Evolutionary conservation across 1,140 invertebrate species (phyloP).

Genomic region (Cydia pomonella): DNA sequence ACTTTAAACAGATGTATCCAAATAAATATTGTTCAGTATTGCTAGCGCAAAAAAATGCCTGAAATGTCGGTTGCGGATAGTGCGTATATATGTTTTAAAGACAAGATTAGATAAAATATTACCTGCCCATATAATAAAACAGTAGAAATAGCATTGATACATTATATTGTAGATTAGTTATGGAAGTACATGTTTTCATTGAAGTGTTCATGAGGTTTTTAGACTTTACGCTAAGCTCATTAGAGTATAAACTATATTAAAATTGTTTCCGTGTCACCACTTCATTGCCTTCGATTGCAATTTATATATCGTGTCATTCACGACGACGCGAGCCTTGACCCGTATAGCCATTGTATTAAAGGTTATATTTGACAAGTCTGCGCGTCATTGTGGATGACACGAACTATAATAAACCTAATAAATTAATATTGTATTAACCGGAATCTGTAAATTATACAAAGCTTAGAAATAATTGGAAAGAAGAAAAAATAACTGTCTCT

Average conservation of each 20-base stretch:
- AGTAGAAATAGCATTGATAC: not conserved
- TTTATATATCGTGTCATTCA: too few species aligned
- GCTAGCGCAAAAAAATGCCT: not conserved
- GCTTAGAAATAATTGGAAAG: too few species aligned
- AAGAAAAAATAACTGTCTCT: too few species aligned
- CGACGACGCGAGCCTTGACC: too few species aligned
- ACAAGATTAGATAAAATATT: not conserved
- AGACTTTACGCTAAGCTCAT: not conserved
- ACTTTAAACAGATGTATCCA: not conserved
- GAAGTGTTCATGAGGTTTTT: constrained; percentile 1
- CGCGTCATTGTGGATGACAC: too few species aligned
- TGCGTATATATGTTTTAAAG: constrained; percentile 1
- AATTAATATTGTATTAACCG: too few species aligned
- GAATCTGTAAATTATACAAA: too few species aligned
- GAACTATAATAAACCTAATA: too few species aligned
- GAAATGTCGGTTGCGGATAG: not conserved
- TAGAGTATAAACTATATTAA: not conserved
- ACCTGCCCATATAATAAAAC: not conserved
- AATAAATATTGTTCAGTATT: not conserved
- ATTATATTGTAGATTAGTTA: not conserved
- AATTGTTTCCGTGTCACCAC: not conserved
- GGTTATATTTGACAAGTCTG: too few species aligned
- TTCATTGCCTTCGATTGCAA: not conserved
- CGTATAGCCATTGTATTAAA: too few species aligned
- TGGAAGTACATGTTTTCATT: constrained; percentile 10